A percentile compares a stretch with the other conserved stretches of the same genome.
These are phyloP conservation scores for Sanderia malayensis DNA, from an alignment of 30 jellyfish, hydroid and myxozoan species.

Conservation along the genomic window DNA sequence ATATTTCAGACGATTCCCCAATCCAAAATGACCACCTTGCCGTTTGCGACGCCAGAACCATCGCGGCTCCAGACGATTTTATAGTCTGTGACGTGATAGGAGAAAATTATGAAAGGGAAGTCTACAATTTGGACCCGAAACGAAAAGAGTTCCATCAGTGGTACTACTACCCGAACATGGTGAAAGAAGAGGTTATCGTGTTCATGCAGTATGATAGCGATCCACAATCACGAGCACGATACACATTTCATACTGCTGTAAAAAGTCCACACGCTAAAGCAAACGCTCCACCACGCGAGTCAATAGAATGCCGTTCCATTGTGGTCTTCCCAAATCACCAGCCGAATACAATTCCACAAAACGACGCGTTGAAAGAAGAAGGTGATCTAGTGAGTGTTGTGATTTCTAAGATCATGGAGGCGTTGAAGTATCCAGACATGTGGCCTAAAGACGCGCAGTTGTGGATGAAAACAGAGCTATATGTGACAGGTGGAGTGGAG, in stretches of 20 bases:
- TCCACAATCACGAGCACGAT: constrained; percentile 26
- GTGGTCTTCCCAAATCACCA: constrained; percentile 50
- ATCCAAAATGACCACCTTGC: constrained; percentile 47
- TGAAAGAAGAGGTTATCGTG: constrained; percentile 19
- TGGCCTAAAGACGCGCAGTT: constrained; percentile 42
- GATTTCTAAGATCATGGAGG: constrained; percentile 12
- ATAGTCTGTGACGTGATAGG: constrained; percentile 22
- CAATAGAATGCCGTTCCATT: constrained; percentile 39
- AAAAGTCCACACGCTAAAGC: constrained; percentile 35
- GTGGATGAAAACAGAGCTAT: constrained; percentile 43
- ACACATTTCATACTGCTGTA: constrained; percentile 38
- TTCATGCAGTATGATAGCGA: constrained; percentile 53
- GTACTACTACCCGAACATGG: constrained; percentile 51
- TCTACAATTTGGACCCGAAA: constrained; percentile 32
- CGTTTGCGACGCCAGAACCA: constrained; percentile 48
- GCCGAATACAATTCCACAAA: constrained; percentile 49
- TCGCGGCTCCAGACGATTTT: constrained; percentile 49
- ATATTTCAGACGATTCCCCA: constrained; percentile 34
- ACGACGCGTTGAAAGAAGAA: constrained; percentile 5
- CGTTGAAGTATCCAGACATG: not conserved
- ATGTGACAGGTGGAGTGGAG: constrained; percentile 33
- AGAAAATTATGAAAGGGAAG: constrained; percentile 14
- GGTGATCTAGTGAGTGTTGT: constrained; percentile 40
- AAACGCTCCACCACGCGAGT: constrained; percentile 45
- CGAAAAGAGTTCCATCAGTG: constrained; percentile 43